Base-by-base conservation (phyloP, 2,888 invertebrate species). In the Amblyteles armatorius region DNA sequence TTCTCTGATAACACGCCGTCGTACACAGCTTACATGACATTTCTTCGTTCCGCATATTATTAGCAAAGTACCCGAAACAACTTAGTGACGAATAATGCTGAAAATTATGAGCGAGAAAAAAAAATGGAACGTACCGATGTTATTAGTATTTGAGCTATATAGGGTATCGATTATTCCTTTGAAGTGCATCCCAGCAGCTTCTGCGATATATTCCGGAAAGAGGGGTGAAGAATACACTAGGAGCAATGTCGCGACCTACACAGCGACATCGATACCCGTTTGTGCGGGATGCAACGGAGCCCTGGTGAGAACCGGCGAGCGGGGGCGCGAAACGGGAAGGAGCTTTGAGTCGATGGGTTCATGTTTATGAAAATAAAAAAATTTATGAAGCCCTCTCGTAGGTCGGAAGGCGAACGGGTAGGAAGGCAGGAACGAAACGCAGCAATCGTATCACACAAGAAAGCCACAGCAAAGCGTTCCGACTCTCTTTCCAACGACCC, bases 271-370 rank as follows among this genome's bases (percentile, higher is more conserved):
- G 36, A 79, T 71, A 29, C 71, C 19, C 3, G 60, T 84, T 81
- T 50, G 57, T 72, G 77, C 71, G 69, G 57, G 69, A 67, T 48
- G 48, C 63, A 9, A 40, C 19, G 44, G 69, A 68, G 60, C 19
- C 13, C 29, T 19, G 9, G 22, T 33, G 36, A 67, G 36, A 78
- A 36, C 40, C 11, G 44, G 11, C 29, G 22, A 44, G 44, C n/a
- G 26, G 40, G 73, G 22, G 50, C 11, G 52, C 13, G 36, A 69
- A 55, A 63, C 40, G 68, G 71, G 78, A 77, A 85, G 79, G 65
- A 76, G 79, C 79, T 71, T 67, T 71, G 69, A 57, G 57, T 48
- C 36, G 76, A 63, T 76, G 60, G 72, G 73, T 78, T 82, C 79
- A 48, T 80, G 67, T 55, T 63, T 44, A 74, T 26, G 22, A 79